A percentile compares a stretch with the other conserved stretches of the same genome.
These are phyloP conservation scores for Meliscaeva auricollis DNA, from an alignment of 2,888 invertebrate genomes.

Conservation along the genomic window DNA sequence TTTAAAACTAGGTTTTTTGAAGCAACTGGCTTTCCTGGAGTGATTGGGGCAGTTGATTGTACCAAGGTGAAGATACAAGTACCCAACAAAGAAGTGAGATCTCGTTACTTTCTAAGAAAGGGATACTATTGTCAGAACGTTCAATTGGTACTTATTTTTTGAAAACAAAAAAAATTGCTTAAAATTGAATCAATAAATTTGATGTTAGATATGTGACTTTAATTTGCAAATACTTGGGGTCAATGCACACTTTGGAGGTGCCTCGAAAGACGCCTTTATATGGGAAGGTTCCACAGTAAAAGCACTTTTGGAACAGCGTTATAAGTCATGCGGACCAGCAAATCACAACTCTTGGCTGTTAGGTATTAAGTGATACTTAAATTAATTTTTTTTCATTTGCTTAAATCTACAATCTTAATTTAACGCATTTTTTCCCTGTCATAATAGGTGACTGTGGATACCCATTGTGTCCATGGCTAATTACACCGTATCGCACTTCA, in stretches of 20 bases:
- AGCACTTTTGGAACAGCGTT: not conserved
- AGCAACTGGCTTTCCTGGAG: no score
- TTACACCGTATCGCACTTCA: not conserved
- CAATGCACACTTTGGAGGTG: not conserved
- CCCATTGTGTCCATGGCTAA: not conserved
- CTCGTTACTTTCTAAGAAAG: no score
- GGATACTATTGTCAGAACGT: no score
- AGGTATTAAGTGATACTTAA: not conserved
- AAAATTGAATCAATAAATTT: no score
- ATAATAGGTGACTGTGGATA: not conserved
- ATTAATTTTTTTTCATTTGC: not conserved
- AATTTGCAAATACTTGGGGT: not conserved
- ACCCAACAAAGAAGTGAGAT: no score
- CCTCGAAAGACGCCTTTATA: not conserved
- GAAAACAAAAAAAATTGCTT: no score
- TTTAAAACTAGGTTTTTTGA: no score
- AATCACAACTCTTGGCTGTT: not conserved
- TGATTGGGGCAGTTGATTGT: no score
- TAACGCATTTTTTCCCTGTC: no score
- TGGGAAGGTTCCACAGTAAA: not conserved
- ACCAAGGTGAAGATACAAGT: no score
- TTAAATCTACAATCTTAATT: not conserved
- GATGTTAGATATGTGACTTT: no score
- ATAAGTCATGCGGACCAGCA: not conserved
- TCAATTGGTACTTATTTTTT: no score